Evolutionary conservation across 2,888 invertebrate species (phyloP).

Genomic region (Gymnocheta viridis): DNA sequence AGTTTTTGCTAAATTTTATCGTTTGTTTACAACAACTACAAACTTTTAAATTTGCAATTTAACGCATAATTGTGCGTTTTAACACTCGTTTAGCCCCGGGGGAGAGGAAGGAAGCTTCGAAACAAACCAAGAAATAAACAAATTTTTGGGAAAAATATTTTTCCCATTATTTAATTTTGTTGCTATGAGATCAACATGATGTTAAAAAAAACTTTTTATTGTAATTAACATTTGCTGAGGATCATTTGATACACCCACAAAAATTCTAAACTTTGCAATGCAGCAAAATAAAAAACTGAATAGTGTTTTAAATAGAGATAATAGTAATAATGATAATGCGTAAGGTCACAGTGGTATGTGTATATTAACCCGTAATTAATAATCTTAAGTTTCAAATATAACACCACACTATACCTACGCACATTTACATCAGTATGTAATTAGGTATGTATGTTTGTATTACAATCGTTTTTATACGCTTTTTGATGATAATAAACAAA

Average conservation of each 20-base stretch:
- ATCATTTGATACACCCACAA: neutral
- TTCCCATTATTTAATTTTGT: neutral
- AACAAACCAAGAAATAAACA: conserved; percentile 4
- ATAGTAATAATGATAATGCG: conserved; percentile 44
- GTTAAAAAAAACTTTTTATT: conserved; percentile 46
- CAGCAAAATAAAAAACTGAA: no score
- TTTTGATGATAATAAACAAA: no score
- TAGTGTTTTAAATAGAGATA: neutral
- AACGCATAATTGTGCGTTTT: conserved; percentile 69
- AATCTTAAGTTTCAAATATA: neutral
- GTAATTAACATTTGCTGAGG: conserved; percentile 3
- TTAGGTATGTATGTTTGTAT: neutral
- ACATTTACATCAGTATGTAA: neutral
- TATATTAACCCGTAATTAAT: conserved; percentile 55
- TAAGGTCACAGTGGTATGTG: conserved; percentile 61
- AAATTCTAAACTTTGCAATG: neutral
- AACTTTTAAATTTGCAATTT: conserved; percentile 61
- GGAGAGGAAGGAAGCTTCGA: neutral
- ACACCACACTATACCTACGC: no score
- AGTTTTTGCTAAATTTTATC: neutral
- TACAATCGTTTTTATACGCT: neutral
- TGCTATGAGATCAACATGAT: conserved; percentile 65
- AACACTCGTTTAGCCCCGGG: neutral
- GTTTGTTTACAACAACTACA: conserved; percentile 12
- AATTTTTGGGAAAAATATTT: neutral